Evolutionary conservation across 2,797 vertebrate genomes (phyloP), one percentile per base, ranked within the genome.

Genomic region (Xyrichtys novacula): DNA sequence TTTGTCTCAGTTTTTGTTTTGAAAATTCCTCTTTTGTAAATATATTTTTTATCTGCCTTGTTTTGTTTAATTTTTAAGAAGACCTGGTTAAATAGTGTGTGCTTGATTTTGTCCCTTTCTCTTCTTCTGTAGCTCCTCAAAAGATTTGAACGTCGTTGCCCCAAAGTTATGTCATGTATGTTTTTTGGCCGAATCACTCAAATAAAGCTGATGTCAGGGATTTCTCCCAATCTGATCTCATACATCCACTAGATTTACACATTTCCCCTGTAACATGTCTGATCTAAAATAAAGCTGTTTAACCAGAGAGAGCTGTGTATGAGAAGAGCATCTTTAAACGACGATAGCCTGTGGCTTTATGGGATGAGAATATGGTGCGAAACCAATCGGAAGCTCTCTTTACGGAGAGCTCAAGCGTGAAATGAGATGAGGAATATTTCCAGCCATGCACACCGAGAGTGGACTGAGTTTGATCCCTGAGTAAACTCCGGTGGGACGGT

Each of bases 221-320:
- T 28, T 14, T 34, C 16, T 0, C 22, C 17, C 7, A n/a, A 7
- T 28, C 5, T 11, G 10, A 43, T 4, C 15, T 29, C 39, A 25
- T 39, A 12, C 2, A 19, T 43, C 36, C 31, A 4, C 20, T 38
- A 42, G 17, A 42, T 58, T 20, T 55, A 38, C 28, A 55, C 4
- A 50, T 22, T n/a, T 62, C 29, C 19, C n/a, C 4, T 63, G 43
- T 22, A 17, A 23, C 3, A 36, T 58, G 9, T 28, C 5, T 39
- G 9, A 12, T 76, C 16, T 71, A 56, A 77, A 63, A 31, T 91
- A 90, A 91, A 91, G 53, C 76, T 80, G 29, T 87, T 86, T 85
- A 76, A 90, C 80, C 86, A 83, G 84, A 80, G 15, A 83, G 84
- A 80, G 15, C 34, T 43, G 7, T 61, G 20, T 3, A 4, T 64